phyloP scores from a whole-genome alignment of 2,113 vertebrate species.

The Aviceda subcristata region DNA sequence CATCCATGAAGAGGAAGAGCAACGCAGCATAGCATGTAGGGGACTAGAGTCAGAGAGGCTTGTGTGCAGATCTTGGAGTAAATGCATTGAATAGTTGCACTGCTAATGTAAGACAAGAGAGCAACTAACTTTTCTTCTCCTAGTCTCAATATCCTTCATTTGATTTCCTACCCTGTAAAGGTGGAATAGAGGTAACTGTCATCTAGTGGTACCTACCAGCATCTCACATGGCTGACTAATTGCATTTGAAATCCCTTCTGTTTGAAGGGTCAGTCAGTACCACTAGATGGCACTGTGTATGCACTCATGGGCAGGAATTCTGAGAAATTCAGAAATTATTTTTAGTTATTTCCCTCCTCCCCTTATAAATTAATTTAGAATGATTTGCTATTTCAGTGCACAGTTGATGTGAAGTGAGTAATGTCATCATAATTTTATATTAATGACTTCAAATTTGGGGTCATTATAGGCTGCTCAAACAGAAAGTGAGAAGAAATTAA shows the following conservation, averaged over 20 bases:
- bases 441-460: neutral
- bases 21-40: neutral
- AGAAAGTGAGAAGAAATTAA: conserved; percentile 84
- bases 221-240: neutral
- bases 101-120: neutral
- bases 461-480: conserved; percentile 75
- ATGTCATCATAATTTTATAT: neutral
- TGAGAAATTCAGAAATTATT: neutral
- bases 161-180: neutral
- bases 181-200: neutral
- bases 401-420: neutral
- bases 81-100: neutral
- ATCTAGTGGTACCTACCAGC: neutral
- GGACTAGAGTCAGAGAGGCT: neutral
- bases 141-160: fast-evolving
- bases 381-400: fast-evolving
- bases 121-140: neutral
- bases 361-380: neutral
- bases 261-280: neutral
- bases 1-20: neutral
- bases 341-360: neutral
- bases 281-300: neutral
- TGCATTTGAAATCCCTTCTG: neutral
- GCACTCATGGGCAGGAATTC: neutral
- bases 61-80: neutral